phyloP scores from a whole-genome alignment of 1,140 invertebrate genomes.

The Bilobella aurantiaca region DNA sequence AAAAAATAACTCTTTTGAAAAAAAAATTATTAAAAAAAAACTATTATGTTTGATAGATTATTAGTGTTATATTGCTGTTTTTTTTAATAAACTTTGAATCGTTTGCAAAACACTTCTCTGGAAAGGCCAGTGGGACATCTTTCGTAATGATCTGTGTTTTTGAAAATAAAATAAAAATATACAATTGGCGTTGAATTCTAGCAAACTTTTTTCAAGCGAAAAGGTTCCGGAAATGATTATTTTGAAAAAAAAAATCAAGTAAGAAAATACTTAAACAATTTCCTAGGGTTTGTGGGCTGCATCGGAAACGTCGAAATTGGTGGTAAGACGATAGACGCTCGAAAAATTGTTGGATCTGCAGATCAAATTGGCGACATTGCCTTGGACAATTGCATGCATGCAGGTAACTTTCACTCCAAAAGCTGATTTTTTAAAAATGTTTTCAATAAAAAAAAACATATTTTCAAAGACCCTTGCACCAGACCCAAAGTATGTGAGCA shows the following conservation, averaged over 20 bases:
- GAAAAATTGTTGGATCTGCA: slow-evolving; percentile 68
- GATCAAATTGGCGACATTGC: slow-evolving; percentile 73
- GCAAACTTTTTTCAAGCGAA: too few species aligned
- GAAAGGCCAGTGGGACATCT: too few species aligned
- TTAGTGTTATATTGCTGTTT: neutral
- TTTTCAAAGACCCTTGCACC: slow-evolving; percentile 79
- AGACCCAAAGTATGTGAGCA: slow-evolving; percentile 83
- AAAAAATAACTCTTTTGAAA: too few species aligned
- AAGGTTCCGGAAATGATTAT: too few species aligned
- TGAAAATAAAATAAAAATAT: too few species aligned
- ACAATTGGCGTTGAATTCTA: too few species aligned
- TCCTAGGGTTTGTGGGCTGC: slow-evolving; percentile 69
- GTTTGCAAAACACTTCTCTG: slow-evolving; percentile 21
- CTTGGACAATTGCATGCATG: slow-evolving; percentile 65
- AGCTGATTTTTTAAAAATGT: slow-evolving; percentile 41
- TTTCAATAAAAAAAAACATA: too few species aligned
- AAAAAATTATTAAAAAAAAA: too few species aligned
- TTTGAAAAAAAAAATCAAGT: too few species aligned
- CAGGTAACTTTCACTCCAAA: neutral
- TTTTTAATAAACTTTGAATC: slow-evolving; percentile 1
- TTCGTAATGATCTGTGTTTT: too few species aligned
- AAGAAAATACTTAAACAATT: too few species aligned
- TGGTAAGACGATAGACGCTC: slow-evolving; percentile 56
- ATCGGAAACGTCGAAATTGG: slow-evolving; percentile 80
- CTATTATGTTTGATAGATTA: neutral